These are phyloP conservation scores for Mylabris sibirica DNA, from an alignment of 2,888 invertebrate species.

Conservation along the genomic window DNA sequence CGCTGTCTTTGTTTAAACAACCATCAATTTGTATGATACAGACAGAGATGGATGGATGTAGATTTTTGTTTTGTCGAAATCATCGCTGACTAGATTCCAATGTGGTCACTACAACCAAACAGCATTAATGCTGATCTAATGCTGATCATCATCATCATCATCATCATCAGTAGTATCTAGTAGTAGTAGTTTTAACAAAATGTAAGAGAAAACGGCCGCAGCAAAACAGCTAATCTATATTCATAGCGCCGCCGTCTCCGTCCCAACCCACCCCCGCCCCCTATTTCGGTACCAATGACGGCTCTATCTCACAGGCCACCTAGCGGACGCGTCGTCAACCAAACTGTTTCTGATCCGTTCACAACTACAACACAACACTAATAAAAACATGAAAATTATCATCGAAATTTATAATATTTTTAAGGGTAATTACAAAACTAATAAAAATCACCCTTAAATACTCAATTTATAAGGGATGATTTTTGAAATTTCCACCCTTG, in stretches of 20 bases:
- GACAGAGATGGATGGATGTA: background rate
- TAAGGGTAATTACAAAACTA: too few relatives aligned
- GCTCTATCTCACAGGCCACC: constrained; percentile 60
- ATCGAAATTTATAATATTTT: too few relatives aligned
- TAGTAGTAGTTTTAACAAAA: constrained; percentile 17
- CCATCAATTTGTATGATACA: background rate
- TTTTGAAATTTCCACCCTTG: background rate
- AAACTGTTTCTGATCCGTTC: constrained; percentile 28
- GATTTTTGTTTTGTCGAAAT: background rate
- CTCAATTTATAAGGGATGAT: background rate
- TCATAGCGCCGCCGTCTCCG: constrained; percentile 57
- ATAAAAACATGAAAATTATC: too few relatives aligned
- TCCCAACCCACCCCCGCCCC: constrained; percentile 44
- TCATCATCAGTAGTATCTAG: constrained; percentile 17
- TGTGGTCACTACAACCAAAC: background rate
- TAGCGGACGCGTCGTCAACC: constrained; percentile 40
- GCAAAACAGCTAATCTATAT: constrained; percentile 67
- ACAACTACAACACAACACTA: constrained; percentile 20
- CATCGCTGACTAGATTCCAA: background rate
- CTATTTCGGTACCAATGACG: constrained; percentile 49
- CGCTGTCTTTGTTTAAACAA: background rate
- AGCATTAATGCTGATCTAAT: constrained; percentile 1
- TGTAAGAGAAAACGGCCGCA: constrained; percentile 40
- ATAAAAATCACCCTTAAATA: background rate
- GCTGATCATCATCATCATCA: constrained; percentile 16